Evolutionary conservation across 2,113 vertebrate species (phyloP).

Genomic region (Empidonax alnorum): DNA sequence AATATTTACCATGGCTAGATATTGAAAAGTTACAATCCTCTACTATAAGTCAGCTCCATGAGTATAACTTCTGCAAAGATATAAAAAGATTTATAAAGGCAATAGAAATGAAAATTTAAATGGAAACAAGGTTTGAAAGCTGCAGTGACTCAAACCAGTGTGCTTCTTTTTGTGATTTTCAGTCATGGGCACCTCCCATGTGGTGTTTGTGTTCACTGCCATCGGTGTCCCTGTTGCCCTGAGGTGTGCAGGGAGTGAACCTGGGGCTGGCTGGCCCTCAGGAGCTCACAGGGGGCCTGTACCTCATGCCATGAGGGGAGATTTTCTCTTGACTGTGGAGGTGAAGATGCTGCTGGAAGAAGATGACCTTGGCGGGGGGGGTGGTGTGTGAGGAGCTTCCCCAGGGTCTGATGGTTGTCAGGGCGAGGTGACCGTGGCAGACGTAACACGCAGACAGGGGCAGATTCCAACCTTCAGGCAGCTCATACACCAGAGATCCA

Average conservation of each 20-base stretch:
- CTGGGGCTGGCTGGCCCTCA: background rate
- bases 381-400: background rate
- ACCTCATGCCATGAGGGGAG: no score
- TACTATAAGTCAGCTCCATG: background rate
- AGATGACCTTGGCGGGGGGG: background rate
- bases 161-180: background rate
- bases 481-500: background rate
- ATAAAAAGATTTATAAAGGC: background rate
- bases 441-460: background rate
- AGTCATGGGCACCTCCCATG: fast-evolving
- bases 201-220: background rate
- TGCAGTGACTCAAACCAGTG: background rate
- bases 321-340: background rate
- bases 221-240: background rate
- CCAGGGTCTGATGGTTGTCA: background rate
- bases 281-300: background rate
- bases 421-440: background rate
- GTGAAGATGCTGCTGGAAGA: background rate
- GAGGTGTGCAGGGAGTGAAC: background rate
- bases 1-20: slow-evolving; percentile 19
- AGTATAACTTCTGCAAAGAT: background rate
- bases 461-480: background rate
- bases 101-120: background rate
- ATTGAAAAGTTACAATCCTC: slow-evolving; percentile 4
- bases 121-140: background rate